These are phyloP conservation scores for Alces alces DNA, from an alignment of 2,113 vertebrate species.

Conservation along the genomic window DNA sequence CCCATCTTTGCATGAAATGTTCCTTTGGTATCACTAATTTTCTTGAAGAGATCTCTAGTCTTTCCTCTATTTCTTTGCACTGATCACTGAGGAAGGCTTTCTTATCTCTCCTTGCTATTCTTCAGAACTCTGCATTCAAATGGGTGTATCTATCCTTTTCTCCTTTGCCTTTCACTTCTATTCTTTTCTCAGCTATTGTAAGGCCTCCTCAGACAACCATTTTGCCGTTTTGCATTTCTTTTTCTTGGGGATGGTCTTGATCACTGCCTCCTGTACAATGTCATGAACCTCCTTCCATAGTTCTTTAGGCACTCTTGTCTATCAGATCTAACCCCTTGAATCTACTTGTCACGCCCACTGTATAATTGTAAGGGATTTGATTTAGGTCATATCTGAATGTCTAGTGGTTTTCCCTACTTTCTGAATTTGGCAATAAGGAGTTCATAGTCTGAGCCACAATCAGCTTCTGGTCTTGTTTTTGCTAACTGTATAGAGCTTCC, in stretches of 20 bases:
- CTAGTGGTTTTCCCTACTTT: neutral
- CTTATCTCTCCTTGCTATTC: neutral
- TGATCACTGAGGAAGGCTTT: neutral
- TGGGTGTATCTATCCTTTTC: neutral
- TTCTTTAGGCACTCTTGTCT: neutral
- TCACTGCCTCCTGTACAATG: neutral
- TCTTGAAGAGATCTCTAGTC: neutral
- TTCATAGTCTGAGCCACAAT: neutral
- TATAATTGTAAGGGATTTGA: neutral
- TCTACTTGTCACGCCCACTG: neutral
- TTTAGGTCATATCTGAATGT: neutral
- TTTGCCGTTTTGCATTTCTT: neutral
- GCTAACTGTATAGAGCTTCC: neutral
- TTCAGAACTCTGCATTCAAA: neutral
- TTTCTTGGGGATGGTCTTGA: neutral
- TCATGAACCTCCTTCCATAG: neutral
- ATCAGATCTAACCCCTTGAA: neutral
- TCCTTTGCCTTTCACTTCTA: neutral
- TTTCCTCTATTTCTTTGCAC: neutral
- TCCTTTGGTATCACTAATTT: neutral
- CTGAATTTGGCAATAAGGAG: neutral
- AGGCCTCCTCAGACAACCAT: neutral
- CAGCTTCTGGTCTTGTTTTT: neutral
- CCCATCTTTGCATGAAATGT: neutral
- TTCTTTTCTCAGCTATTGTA: neutral